These are phyloP conservation scores for Petroica traversi DNA, from an alignment of 2,113 vertebrate genomes.

Conservation along the genomic window DNA sequence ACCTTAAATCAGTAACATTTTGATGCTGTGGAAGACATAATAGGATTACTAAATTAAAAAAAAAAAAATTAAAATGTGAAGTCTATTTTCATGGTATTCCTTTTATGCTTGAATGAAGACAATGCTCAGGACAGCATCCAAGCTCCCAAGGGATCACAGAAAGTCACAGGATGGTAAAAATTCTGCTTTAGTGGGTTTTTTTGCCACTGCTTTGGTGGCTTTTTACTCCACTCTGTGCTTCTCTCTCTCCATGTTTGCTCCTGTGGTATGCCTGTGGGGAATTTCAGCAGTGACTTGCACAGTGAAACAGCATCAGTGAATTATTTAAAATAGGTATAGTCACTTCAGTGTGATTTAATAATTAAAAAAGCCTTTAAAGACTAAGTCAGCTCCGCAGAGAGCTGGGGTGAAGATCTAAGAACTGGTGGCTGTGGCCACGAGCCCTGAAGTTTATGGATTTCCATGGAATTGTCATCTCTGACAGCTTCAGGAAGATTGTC, in stretches of 20 bases:
- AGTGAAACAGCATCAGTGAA: slow-evolving; percentile 5
- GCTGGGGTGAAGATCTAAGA: not conserved
- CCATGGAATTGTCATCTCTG: not conserved
- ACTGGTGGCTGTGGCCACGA: not conserved
- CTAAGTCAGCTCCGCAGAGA: not conserved
- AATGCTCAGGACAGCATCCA: not conserved
- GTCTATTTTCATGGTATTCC: not conserved
- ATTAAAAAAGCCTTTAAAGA: slow-evolving; percentile 25
- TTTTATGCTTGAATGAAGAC: not conserved
- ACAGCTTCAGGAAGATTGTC: not conserved
- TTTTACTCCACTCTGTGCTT: not conserved
- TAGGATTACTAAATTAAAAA: not conserved
- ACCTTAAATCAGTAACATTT: not conserved
- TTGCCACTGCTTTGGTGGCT: not conserved
- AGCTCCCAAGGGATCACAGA: not conserved
- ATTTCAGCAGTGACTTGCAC: not conserved
- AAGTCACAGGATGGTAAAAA: not conserved
- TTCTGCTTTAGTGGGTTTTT: not conserved
- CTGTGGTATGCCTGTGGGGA: not conserved
- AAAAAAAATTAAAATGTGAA: not conserved
- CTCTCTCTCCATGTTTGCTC: not conserved
- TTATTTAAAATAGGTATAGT: slow-evolving; percentile 36
- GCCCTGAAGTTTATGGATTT: not conserved
- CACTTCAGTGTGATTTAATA: slow-evolving; percentile 21
- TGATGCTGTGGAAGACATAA: not conserved